These are phyloP conservation scores for Dicaeum eximium DNA, from an alignment of 2,113 vertebrate genomes.

Conservation along the genomic window DNA sequence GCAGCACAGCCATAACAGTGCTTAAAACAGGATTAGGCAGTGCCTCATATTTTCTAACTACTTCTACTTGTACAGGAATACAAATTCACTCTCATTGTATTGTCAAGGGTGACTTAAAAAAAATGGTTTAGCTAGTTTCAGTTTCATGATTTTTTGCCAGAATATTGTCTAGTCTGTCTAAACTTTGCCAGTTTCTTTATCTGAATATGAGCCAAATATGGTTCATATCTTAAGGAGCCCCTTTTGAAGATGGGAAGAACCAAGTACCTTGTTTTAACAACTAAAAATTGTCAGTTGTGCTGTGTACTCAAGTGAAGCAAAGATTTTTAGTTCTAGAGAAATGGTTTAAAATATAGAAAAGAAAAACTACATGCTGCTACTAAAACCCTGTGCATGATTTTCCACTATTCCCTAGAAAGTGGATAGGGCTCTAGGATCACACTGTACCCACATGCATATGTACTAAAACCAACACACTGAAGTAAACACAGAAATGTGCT, in stretches of 20 bases:
- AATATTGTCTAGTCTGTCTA: not conserved
- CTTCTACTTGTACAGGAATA: not conserved
- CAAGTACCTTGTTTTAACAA: not conserved
- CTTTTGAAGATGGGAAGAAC: not conserved
- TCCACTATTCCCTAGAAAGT: not conserved
- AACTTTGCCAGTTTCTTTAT: not conserved
- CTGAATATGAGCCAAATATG: not conserved
- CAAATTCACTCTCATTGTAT: not conserved
- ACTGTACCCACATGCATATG: fast-evolving
- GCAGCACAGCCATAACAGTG: not conserved
- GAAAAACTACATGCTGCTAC: not conserved
- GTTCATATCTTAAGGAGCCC: not conserved
- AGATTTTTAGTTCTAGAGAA: not conserved
- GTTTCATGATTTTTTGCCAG: not conserved
- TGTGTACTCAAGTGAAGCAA: not conserved
- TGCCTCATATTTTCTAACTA: not conserved
- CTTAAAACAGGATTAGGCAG: not conserved
- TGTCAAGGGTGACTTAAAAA: not conserved
- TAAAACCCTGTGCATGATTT: not conserved
- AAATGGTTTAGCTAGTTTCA: not conserved
- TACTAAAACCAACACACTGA: not conserved
- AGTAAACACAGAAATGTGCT: not conserved
- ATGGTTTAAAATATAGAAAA: not conserved
- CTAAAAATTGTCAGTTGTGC: not conserved
- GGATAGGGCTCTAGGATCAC: not conserved